Evolutionary conservation across 2,888 invertebrate genomes (phyloP), one percentile per base, ranked within the genome.

Genomic region (Nomada fucata): DNA sequence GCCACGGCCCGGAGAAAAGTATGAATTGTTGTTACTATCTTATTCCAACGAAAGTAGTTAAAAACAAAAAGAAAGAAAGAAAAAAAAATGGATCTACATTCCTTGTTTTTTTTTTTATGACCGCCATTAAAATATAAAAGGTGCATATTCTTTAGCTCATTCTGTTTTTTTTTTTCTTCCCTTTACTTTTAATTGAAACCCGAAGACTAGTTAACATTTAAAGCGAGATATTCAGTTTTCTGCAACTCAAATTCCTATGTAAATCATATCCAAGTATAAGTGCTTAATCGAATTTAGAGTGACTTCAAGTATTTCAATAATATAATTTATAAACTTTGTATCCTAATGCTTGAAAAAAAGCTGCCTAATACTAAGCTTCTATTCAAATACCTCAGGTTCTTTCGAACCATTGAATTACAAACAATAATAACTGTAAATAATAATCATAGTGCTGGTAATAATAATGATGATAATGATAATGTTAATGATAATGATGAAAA

Each of bases 301-400:
- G 42, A 68, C 47, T 65, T 68, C 50, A 57, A 15, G 50, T 44
- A 42, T 53, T 59, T 70, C 52, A 55, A 59, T 76, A 64, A 59
- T 29, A 75, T 60, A 63, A 80, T 72, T 72, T 63, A 67, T 52
- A 44, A 64, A 72, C 52, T 44, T 72, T 70, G 36, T 52, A 65
- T 67, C 59, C 18, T 73, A 73, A 55, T 55, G 65, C 74, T 70
- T 65, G 61, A 52, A 57, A 70, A 80, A 70, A 75, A 82, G 75
- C 67, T 82, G 71, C 68, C 71, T 75, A 20, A 53, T 36, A 44
- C 52, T 75, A 80, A 80, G 80, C 67, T 68, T 72, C n/a, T 80
- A 72, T 68, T 57, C 79, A 61, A 61, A 67, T 67, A 65, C 67
- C 71, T 75, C 18, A 59, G 69, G 63, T 79, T 79, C 73, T 47